phyloP scores from a whole-genome alignment of 1,140 invertebrate genomes.

The Pemphigus obesinymphae region DNA sequence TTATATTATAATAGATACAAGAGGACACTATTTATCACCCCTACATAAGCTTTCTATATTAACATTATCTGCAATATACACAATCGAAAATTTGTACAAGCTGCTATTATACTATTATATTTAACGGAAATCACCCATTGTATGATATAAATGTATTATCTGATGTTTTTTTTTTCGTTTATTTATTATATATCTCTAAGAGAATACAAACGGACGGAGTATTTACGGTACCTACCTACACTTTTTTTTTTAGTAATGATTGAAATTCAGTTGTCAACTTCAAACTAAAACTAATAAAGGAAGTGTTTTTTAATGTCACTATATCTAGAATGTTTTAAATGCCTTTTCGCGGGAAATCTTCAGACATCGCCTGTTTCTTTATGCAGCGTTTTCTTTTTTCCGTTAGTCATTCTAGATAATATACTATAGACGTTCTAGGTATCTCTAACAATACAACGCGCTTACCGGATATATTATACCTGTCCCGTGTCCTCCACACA shows the following conservation, averaged over 20 bases:
- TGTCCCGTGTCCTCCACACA: background rate
- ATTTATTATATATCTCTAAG: background rate
- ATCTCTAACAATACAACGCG: too few species aligned
- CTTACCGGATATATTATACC: background rate
- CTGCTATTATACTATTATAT: too few species aligned
- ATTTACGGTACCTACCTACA: background rate
- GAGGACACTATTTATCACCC: background rate
- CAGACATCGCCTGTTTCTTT: background rate
- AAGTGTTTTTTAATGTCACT: background rate
- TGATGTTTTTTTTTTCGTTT: background rate
- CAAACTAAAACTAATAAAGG: background rate
- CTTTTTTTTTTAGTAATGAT: background rate
- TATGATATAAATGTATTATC: background rate
- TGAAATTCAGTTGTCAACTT: background rate
- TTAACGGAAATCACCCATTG: too few species aligned
- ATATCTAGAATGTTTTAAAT: background rate
- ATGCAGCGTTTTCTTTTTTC: background rate
- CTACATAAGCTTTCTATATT: background rate
- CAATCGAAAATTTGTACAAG: background rate
- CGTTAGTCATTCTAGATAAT: background rate
- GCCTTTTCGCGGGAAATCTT: background rate
- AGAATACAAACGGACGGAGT: background rate
- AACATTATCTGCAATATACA: background rate
- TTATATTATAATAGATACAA: too few species aligned
- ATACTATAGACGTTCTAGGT: too few species aligned